Evolutionary conservation across 2,113 vertebrate genomes (phyloP).

Genomic region (Otolemur garnettii): DNA sequence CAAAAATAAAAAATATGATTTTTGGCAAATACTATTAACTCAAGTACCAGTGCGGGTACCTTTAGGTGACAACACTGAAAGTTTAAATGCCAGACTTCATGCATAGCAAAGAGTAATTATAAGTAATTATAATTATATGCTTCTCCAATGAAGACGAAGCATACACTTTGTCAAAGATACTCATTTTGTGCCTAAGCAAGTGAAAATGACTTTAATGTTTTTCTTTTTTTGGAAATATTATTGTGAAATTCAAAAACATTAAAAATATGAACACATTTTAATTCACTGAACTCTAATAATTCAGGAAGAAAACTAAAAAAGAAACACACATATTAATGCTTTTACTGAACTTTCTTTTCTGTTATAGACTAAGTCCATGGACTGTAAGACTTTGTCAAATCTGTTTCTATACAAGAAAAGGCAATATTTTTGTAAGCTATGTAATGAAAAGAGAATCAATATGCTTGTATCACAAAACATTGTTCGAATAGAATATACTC

Average conservation of each 20-base stretch:
- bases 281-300: constrained; percentile 19
- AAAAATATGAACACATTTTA: constrained; percentile 43
- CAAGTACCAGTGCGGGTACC: background rate
- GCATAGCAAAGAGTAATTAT: background rate
- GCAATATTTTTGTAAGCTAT: background rate
- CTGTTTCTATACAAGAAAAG: background rate
- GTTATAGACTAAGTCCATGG: background rate
- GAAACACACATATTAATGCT: background rate
- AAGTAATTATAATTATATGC: too few relatives aligned
- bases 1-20: constrained; percentile 16
- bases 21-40: constrained; percentile 8
- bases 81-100: background rate
- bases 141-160: background rate
- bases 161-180: background rate
- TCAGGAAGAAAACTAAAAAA: background rate
- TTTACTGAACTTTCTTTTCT: constrained; percentile 42
- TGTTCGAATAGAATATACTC: background rate
- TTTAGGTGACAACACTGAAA: background rate
- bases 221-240: constrained; percentile 42
- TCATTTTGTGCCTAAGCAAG: background rate
- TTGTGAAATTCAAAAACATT: background rate
- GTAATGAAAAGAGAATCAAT: constrained; percentile 38
- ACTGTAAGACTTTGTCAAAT: constrained; percentile 5
- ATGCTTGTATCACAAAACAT: background rate
- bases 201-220: background rate